Evolutionary conservation across 2,888 invertebrate genomes (phyloP), one percentile per base, ranked within the genome.

Genomic region (Lasioglossum figueresi): DNA sequence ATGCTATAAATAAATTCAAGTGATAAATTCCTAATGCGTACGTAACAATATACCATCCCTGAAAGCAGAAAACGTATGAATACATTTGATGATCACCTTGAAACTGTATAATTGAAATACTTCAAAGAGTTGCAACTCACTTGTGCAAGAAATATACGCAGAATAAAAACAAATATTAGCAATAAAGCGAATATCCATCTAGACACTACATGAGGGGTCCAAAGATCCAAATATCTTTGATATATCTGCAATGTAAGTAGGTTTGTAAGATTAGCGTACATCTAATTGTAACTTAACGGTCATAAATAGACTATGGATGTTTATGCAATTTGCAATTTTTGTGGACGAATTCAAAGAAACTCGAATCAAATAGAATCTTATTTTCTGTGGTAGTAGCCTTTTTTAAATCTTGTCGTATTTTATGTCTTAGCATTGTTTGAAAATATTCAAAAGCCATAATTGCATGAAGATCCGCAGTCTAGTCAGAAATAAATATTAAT

Each of bases 21-120:
- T 99, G 98, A 96, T 99, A 99, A 95, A 99, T 99, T 92, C 99
- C 99, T 95, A 99, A 96, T 48, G 99, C 99, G 96, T 99, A 99
- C 91, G 99, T 99, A 85, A 99, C 97, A 93, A 99, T 99, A 95
- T 99, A 99, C 99, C 99, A 99, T 91, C 99, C 99, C 98, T 99
- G 96, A 88, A 97, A 96, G 84, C n/a, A 75, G 23, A n/a, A 75
- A 37, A 45, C 14, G 16, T 0, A 43, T 31, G 45, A 31, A 79
- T 52, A 48, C n/a, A 43, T 10, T n/a, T 4, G 2, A 48, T 14
- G 3, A 31, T 56, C 19, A 31, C 37, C 2, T 8, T 0, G 14
- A 74, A 27, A 12, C 16, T 19, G 12, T 68, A 16, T 10, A n/a
- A 19, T 72, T 8, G 4, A 66, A 48, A 34, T 2, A 19, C 37